Conservation (phyloP, 2,113 vertebrate genomes). For the Pogonocichla stellata region DNA sequence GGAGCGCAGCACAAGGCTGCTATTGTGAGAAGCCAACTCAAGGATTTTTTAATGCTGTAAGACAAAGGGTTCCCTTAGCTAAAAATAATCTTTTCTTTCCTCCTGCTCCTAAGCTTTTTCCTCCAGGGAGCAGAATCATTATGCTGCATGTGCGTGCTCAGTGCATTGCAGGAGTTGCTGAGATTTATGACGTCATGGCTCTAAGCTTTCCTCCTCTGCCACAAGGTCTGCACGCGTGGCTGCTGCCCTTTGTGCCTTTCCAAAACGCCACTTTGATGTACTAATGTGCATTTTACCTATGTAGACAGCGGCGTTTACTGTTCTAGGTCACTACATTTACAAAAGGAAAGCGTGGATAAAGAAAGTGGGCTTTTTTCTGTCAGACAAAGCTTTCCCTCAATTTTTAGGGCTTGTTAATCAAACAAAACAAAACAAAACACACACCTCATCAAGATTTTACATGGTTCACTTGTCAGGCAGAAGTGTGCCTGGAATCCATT, state of each 20-base stretch:
- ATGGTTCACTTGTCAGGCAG: constrained; percentile 49
- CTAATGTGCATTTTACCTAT: not conserved
- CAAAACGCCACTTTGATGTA: not conserved
- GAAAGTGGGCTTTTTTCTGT: not conserved
- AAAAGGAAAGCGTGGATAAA: not conserved
- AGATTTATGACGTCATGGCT: constrained; percentile 59
- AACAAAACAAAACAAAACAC: constrained; percentile 43
- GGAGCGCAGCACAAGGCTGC: constrained; percentile 30
- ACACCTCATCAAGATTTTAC: constrained; percentile 58
- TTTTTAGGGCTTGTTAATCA: constrained; percentile 46
- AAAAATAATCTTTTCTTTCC: constrained; percentile 71
- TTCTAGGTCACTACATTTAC: constrained; percentile 32
- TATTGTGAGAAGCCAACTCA: constrained; percentile 48
- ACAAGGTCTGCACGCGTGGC: not conserved
- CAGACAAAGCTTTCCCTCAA: not conserved
- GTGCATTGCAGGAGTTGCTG: constrained; percentile 35
- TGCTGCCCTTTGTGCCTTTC: constrained; percentile 1
- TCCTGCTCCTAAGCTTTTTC: constrained; percentile 47
- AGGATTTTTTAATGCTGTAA: constrained; percentile 54
- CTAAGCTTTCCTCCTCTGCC: constrained; percentile 26
- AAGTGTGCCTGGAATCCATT: constrained; percentile 63
- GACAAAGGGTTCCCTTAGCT: constrained; percentile 71
- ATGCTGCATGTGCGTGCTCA: not conserved
- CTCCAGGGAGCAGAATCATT: constrained; percentile 57
- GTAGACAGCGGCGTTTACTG: not conserved